phyloP scores from a whole-genome alignment of 2,888 invertebrate genomes.

The Leptura quadrifasciata region DNA sequence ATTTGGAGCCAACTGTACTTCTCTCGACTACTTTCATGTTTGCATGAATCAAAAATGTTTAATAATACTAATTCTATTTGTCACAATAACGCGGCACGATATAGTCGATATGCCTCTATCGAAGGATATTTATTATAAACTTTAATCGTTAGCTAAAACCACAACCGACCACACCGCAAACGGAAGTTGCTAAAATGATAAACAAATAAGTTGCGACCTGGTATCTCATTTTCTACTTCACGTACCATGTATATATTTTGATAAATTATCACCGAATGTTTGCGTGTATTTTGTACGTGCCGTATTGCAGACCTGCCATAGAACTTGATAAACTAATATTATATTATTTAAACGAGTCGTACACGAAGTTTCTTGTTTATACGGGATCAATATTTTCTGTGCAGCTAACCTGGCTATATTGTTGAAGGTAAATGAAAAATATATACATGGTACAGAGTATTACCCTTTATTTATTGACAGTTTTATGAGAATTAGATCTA shows the following conservation, averaged over 20 bases:
- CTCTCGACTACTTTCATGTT: too few species aligned
- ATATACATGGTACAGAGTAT: neutral
- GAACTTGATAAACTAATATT: conserved; percentile 9
- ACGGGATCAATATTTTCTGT: neutral
- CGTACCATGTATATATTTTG: conserved; percentile 4
- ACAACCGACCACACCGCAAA: conserved; percentile 37
- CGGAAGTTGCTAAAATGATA: conserved; percentile 53
- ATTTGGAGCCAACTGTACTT: too few species aligned
- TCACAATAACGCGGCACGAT: too few species aligned
- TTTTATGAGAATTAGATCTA: too few species aligned
- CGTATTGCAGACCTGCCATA: neutral
- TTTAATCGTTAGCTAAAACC: conserved; percentile 12
- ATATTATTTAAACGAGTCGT: neutral
- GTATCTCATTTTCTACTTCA: conserved; percentile 37
- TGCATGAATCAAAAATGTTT: too few species aligned
- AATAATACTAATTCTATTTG: too few species aligned
- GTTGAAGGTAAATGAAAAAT: neutral
- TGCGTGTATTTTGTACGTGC: conserved; percentile 12
- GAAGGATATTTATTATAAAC: conserved; percentile 4
- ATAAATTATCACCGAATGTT: conserved; percentile 15
- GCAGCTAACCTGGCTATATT: neutral
- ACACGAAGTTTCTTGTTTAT: conserved; percentile 1
- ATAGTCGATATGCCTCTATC: too few species aligned
- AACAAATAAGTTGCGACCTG: conserved; percentile 48
- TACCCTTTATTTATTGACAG: too few species aligned